Evolutionary conservation across 30 jellyfish, hydroid and myxozoan genomes (phyloP).

Genomic region (Hydractinia symbiolongicarpus): DNA sequence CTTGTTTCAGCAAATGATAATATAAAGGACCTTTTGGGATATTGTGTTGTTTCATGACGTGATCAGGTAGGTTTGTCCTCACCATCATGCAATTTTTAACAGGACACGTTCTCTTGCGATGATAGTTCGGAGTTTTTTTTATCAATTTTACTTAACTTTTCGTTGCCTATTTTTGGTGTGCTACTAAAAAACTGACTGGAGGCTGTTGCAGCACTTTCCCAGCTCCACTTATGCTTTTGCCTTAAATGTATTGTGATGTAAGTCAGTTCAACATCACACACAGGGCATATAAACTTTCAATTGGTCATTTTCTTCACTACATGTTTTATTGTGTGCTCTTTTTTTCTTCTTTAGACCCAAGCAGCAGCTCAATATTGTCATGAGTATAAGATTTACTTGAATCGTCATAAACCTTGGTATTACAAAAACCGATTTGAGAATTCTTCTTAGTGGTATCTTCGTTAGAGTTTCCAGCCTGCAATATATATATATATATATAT

Average conservation of each 20-base stretch:
- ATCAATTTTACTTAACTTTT: too few relatives aligned
- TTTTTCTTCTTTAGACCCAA: too few relatives aligned
- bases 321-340: too few relatives aligned
- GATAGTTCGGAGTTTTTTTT: neutral
- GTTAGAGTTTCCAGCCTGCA: too few relatives aligned
- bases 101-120: neutral
- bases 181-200: neutral
- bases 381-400: too few relatives aligned
- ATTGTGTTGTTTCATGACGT: neutral
- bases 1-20: neutral
- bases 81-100: neutral
- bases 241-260: neutral
- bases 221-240: neutral
- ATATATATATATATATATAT: too few relatives aligned
- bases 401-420: too few relatives aligned
- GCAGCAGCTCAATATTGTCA: too few relatives aligned
- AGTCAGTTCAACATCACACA: neutral
- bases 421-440: too few relatives aligned
- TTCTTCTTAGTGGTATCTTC: too few relatives aligned
- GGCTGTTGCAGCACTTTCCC: conserved; percentile 6
- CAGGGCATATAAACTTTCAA: neutral
- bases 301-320: too few relatives aligned
- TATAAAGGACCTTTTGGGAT: neutral
- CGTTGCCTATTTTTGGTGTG: neutral
- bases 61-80: neutral